Evolutionary conservation across 2,888 invertebrate species (phyloP).

Genomic region (Diogma glabrata): DNA sequence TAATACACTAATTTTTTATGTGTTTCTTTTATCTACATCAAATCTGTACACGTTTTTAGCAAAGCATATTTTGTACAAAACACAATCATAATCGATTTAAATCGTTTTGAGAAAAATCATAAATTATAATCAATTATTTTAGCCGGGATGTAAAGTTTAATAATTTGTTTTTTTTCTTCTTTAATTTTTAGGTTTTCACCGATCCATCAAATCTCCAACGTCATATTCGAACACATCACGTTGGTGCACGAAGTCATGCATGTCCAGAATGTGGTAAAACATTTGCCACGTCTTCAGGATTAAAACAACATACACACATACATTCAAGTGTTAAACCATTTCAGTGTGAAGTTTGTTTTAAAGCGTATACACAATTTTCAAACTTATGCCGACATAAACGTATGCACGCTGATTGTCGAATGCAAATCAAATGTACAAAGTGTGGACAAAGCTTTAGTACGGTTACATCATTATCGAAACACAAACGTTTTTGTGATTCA

Average conservation of each 20-base stretch:
- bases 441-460: conserved; percentile 90
- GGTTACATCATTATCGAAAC: conserved; percentile 84
- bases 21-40: no score
- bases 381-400: conserved; percentile 99
- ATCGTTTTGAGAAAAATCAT: no score
- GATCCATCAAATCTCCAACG: conserved; percentile 94
- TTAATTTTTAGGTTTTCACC: conserved; percentile 72
- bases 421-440: conserved; percentile 87
- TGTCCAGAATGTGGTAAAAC: conserved; percentile 98
- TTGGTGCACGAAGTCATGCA: conserved; percentile 91
- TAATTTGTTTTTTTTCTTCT: conserved; percentile 29
- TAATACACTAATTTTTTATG: no score
- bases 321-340: conserved; percentile 98
- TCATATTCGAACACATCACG: conserved; percentile 92
- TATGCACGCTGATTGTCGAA: conserved; percentile 94
- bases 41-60: no score
- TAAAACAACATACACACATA: conserved; percentile 98
- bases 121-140: no score
- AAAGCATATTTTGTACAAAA: no score
- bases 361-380: conserved; percentile 98
- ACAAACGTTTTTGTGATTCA: conserved; percentile 92
- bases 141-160: no score
- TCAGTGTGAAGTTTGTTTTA: conserved; percentile 92
- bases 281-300: conserved; percentile 92
- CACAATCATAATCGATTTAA: no score